These are phyloP conservation scores for Zenarchopterus dispar DNA, from an alignment of 2,797 vertebrate species.

Conservation along the genomic window DNA sequence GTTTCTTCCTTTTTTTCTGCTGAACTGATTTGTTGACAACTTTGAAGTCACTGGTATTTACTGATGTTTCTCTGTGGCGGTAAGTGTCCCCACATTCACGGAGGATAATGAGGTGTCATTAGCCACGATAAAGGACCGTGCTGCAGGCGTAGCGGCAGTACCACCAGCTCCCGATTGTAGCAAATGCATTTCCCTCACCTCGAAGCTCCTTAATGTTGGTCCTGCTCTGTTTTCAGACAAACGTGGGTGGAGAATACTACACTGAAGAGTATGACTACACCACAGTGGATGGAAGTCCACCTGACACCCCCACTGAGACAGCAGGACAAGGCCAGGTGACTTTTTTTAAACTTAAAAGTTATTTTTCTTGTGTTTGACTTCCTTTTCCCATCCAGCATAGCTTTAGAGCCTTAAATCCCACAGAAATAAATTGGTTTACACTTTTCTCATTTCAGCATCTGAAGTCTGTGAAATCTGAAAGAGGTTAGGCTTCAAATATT, in stretches of 20 bases:
- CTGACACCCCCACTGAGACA: conserved; percentile 81
- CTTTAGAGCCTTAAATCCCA: too few relatives aligned
- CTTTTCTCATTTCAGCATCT: too few relatives aligned
- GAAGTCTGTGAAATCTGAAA: too few relatives aligned
- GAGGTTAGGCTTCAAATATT: too few relatives aligned
- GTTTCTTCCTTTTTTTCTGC: too few relatives aligned
- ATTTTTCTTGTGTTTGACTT: not conserved
- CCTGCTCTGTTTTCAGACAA: conserved; percentile 63
- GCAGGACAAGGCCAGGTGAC: conserved; percentile 87
- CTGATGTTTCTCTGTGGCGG: too few relatives aligned
- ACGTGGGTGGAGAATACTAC: conserved; percentile 86
- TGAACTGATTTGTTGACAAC: too few relatives aligned
- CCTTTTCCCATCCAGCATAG: not conserved
- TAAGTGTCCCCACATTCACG: too few relatives aligned
- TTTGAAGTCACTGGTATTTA: too few relatives aligned
- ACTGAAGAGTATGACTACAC: conserved; percentile 85
- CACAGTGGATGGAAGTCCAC: conserved; percentile 83
- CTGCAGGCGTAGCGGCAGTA: not conserved
- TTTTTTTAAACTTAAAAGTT: not conserved
- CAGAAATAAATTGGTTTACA: too few relatives aligned
- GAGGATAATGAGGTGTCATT: not conserved
- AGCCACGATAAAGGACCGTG: not conserved
- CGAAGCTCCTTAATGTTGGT: not conserved
- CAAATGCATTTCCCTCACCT: not conserved
- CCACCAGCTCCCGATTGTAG: not conserved